A percentile compares a stretch with the other conserved stretches of the same genome.
These are phyloP conservation scores for Drosophila dives DNA, from an alignment of 2,888 invertebrate species.

Conservation along the genomic window DNA sequence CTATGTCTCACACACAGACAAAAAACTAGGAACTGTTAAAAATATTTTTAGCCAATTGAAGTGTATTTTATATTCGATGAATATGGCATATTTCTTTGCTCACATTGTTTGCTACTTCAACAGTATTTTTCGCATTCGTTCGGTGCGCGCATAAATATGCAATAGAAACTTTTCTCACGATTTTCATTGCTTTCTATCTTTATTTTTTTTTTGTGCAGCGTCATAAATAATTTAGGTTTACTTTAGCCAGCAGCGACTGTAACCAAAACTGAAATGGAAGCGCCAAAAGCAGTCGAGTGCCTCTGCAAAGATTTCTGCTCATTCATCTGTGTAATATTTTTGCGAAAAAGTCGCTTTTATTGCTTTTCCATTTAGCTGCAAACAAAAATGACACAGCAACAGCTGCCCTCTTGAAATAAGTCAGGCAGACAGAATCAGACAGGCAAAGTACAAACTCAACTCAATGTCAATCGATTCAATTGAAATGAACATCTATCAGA, in stretches of 20 bases:
- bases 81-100: neutral
- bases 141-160: slow-evolving; percentile 70
- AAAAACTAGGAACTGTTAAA: neutral
- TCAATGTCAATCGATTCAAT: slow-evolving; percentile 9
- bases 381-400: slow-evolving; percentile 20
- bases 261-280: neutral
- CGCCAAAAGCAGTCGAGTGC: slow-evolving; percentile 21
- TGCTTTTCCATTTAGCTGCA: slow-evolving; percentile 29
- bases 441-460: neutral
- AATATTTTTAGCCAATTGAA: neutral
- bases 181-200: slow-evolving; percentile 64
- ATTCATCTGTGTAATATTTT: slow-evolving; percentile 41
- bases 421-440: neutral
- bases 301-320: slow-evolving; percentile 15
- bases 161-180: slow-evolving; percentile 81
- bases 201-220: slow-evolving; percentile 57
- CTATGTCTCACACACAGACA: neutral
- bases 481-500: slow-evolving; percentile 11
- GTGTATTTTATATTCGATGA: slow-evolving; percentile 30
- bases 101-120: slow-evolving; percentile 21
- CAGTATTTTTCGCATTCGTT: slow-evolving; percentile 34
- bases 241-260: slow-evolving; percentile 37
- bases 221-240: slow-evolving; percentile 76
- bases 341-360: slow-evolving; percentile 23
- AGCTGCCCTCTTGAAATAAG: slow-evolving; percentile 7